Conservation (phyloP, 2,797 vertebrate genomes). For the Linurgus olivaceus region DNA sequence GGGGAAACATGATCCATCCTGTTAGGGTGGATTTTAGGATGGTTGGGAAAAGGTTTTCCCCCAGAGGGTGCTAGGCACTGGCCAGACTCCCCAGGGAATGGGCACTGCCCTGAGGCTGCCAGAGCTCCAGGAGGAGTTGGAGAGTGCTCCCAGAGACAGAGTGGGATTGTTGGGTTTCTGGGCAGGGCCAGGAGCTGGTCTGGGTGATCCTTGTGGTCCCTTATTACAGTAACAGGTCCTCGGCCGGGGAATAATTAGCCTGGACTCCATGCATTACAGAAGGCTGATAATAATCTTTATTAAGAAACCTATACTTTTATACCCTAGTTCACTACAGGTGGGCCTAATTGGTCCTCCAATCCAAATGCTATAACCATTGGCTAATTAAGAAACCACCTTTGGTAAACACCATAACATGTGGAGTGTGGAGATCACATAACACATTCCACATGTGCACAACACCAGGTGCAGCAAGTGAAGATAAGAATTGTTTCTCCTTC, state of each 20-base stretch:
- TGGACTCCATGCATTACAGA: neutral
- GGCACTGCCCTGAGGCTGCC: neutral
- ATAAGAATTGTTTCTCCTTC: too few species aligned
- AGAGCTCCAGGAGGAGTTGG: accelerated
- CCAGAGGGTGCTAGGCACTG: neutral
- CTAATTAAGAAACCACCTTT: neutral
- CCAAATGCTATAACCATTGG: neutral
- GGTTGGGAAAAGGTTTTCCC: neutral
- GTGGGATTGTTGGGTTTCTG: neutral
- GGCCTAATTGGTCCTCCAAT: neutral
- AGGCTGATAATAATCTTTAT: neutral
- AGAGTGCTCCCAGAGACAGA: accelerated
- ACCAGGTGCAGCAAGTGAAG: neutral
- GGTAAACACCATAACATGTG: too few species aligned
- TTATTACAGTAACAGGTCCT: neutral
- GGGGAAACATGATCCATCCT: neutral
- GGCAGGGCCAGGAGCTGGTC: neutral
- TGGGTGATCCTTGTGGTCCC: neutral
- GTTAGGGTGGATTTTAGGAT: neutral
- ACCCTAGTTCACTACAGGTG: neutral
- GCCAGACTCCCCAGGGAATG: neutral
- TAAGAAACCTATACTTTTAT: neutral
- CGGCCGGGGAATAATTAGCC: neutral
- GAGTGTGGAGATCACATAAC: too few species aligned
- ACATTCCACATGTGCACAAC: neutral